Percentiles rank a stretch among this genome's conserved stretches.
Evolutionary conservation across 2,888 invertebrate species (phyloP).

Genomic region (Ariolimax columbianus): DNA sequence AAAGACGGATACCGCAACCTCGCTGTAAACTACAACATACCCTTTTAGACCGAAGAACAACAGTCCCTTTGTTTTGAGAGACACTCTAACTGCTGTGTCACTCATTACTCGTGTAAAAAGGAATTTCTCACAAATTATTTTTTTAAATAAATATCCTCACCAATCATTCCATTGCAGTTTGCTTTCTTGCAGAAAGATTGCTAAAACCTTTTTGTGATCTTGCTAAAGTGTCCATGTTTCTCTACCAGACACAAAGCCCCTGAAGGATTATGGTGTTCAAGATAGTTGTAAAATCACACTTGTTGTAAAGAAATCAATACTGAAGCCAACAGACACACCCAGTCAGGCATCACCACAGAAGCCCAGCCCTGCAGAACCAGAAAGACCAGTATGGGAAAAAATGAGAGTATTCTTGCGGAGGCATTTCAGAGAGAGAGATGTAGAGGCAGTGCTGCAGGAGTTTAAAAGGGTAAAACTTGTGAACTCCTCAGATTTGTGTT

Average conservation of each 20-base stretch:
- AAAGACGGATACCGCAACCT: too few species aligned
- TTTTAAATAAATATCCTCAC: too few species aligned
- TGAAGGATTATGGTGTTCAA: constrained; percentile 66
- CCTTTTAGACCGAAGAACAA: too few species aligned
- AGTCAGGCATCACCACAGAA: constrained; percentile 28
- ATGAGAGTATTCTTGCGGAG: constrained; percentile 65
- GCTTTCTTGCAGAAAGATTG: too few species aligned
- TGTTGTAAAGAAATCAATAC: constrained; percentile 63
- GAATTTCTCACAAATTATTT: too few species aligned
- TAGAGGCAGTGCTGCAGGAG: constrained; percentile 67
- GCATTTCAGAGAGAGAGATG: constrained; percentile 71
- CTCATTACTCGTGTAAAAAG: too few species aligned
- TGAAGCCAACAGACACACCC: constrained; percentile 51
- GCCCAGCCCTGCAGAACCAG: constrained; percentile 47
- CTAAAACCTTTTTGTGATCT: too few species aligned
- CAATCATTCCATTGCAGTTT: too few species aligned
- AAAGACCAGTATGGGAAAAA: constrained; percentile 64
- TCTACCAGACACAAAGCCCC: constrained; percentile 67
- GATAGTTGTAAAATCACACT: constrained; percentile 68
- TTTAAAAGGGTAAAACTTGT: constrained; percentile 66
- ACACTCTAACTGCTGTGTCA: too few species aligned
- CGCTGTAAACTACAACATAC: too few species aligned
- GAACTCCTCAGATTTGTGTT: not conserved
- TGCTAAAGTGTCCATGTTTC: not conserved
- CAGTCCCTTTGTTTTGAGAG: too few species aligned